These are phyloP conservation scores for Eutolmus rufibarbis DNA, from an alignment of 2,888 invertebrate species.

Conservation along the genomic window DNA sequence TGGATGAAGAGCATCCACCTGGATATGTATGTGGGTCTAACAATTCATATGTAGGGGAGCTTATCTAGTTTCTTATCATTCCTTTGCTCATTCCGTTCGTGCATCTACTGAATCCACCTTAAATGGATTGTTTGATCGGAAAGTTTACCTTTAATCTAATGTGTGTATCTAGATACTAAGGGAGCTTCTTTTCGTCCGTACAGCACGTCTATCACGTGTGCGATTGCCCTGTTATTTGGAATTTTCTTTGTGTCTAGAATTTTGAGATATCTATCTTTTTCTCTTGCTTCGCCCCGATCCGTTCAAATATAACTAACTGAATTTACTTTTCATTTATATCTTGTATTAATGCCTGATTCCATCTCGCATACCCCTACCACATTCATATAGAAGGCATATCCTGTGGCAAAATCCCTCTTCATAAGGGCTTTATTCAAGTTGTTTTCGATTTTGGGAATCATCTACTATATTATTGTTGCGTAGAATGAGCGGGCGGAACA, in stretches of 20 bases:
- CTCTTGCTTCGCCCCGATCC: not conserved
- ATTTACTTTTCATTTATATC: conserved; percentile 40
- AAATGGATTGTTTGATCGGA: conserved; percentile 36
- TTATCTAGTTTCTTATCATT: conserved; percentile 35
- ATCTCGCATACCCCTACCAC: not conserved
- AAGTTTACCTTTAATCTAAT: conserved; percentile 35
- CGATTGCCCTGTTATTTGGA: conserved; percentile 33
- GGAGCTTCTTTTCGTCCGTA: not conserved
- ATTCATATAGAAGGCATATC: not conserved
- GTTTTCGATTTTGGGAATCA: not conserved
- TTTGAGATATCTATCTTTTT: conserved; percentile 36
- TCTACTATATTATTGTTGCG: not conserved
- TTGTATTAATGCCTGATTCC: conserved; percentile 30
- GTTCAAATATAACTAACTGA: conserved; percentile 16
- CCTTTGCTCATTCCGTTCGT: not conserved
- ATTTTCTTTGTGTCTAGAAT: conserved; percentile 39
- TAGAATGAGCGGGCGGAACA: not conserved
- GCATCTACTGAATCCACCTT: conserved; percentile 6
- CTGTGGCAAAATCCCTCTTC: conserved; percentile 6
- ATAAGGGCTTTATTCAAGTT: not conserved
- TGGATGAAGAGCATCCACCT: not conserved
- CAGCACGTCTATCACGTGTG: conserved; percentile 32
- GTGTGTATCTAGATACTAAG: conserved; percentile 16
- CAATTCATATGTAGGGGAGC: conserved; percentile 7
- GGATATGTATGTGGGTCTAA: conserved; percentile 1